Evolutionary conservation across 2,888 invertebrate species (phyloP).

Genomic region (Nomada goodeniana): DNA sequence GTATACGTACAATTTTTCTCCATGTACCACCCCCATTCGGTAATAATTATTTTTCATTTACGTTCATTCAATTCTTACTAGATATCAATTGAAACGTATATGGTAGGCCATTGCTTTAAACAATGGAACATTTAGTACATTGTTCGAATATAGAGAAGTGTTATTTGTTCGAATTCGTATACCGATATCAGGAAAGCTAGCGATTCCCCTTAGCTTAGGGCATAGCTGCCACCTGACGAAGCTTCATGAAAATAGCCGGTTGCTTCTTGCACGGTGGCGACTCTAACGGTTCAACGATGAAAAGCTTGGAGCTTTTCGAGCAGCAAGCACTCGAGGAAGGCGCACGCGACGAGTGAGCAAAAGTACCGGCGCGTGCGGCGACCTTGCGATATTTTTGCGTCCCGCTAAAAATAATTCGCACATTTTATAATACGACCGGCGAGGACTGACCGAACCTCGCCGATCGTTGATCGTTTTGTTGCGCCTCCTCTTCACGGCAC

Average conservation of each 20-base stretch:
- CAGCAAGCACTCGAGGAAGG: conserved; percentile 51
- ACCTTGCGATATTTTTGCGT: conserved; percentile 84
- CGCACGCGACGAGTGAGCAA: conserved; percentile 62
- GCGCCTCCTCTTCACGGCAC: conserved; percentile 18
- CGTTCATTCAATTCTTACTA: neutral
- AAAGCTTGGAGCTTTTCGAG: conserved; percentile 54
- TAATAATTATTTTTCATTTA: neutral
- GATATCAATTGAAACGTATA: neutral
- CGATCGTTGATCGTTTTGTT: conserved; percentile 60
- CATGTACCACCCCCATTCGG: neutral
- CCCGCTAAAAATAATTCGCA: conserved; percentile 82
- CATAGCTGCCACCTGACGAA: conserved; percentile 57
- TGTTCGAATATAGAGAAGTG: neutral
- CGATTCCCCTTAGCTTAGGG: conserved; percentile 30
- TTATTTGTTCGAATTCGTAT: neutral
- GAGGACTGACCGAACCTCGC: conserved; percentile 60
- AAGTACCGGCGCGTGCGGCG: conserved; percentile 77
- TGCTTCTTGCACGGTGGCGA: conserved; percentile 61
- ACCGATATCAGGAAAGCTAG: conserved; percentile 53
- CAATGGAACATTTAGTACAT: neutral
- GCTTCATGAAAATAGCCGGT: conserved; percentile 26
- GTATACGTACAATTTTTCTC: neutral
- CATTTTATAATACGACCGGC: conserved; percentile 80
- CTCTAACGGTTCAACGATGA: conserved; percentile 37
- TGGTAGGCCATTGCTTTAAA: neutral